These are phyloP conservation scores for Carposina sasakii DNA, from an alignment of 1,140 invertebrate species.

Conservation along the genomic window DNA sequence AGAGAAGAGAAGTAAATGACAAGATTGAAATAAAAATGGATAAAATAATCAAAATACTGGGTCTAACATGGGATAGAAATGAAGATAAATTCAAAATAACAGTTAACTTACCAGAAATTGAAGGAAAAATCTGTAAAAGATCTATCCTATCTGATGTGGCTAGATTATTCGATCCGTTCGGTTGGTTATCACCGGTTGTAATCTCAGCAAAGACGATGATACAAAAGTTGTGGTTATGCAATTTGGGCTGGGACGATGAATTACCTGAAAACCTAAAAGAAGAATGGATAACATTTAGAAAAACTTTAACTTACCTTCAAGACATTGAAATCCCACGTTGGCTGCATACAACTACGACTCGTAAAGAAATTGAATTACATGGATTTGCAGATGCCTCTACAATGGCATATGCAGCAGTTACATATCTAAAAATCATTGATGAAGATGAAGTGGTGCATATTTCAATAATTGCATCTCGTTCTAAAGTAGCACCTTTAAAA, in stretches of 20 bases:
- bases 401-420: neutral
- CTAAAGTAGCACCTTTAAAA: neutral
- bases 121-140: neutral
- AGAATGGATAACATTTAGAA: neutral
- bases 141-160: neutral
- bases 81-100: neutral
- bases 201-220: neutral
- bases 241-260: neutral
- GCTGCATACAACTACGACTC: neutral
- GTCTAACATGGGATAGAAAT: neutral
- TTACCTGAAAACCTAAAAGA: neutral
- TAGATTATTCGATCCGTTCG: neutral
- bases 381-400: neutral
- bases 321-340: neutral
- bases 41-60: neutral
- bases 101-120: neutral
- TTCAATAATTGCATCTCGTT: neutral
- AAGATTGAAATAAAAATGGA: slow-evolving; percentile 2
- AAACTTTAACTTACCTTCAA: neutral
- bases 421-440: neutral
- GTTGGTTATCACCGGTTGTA: neutral
- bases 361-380: neutral
- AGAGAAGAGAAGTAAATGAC: neutral
- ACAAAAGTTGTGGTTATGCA: neutral
- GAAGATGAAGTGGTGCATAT: neutral